These are phyloP conservation scores for Catharus ustulatus DNA, from an alignment of 2,797 vertebrate species.

Conservation along the genomic window DNA sequence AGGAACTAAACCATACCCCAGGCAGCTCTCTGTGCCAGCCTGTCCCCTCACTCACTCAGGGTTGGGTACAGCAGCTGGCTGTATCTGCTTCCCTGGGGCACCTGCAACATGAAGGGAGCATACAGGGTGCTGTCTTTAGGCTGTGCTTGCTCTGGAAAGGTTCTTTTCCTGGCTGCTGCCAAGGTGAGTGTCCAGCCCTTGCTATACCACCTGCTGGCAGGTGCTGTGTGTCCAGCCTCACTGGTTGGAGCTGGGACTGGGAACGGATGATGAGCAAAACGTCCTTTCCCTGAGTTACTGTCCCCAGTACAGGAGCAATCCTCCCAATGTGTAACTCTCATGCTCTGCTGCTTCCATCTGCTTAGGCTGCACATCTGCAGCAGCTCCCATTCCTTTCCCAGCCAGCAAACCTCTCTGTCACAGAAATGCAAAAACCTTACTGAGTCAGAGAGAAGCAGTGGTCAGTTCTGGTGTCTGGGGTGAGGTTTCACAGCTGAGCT, in stretches of 20 bases:
- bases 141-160: background rate
- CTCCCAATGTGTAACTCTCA: rapidly evolving
- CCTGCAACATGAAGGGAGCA: background rate
- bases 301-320: background rate
- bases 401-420: background rate
- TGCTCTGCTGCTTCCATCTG: background rate
- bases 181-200: background rate
- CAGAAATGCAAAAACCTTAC: background rate
- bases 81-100: background rate
- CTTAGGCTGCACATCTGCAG: background rate
- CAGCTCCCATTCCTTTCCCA: background rate
- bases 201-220: background rate
- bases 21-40: background rate
- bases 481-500: background rate
- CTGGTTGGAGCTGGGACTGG: background rate
- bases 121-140: background rate
- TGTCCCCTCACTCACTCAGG: background rate
- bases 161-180: background rate
- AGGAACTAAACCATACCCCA: background rate
- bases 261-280: rapidly evolving
- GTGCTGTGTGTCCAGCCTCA: background rate
- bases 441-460: background rate
- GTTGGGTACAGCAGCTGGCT: background rate
- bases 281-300: background rate
- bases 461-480: background rate